A percentile compares a stretch with the other conserved stretches of the same genome.
phyloP scores from a whole-genome alignment of 2,797 vertebrate species.

The Rhincodon typus region DNA sequence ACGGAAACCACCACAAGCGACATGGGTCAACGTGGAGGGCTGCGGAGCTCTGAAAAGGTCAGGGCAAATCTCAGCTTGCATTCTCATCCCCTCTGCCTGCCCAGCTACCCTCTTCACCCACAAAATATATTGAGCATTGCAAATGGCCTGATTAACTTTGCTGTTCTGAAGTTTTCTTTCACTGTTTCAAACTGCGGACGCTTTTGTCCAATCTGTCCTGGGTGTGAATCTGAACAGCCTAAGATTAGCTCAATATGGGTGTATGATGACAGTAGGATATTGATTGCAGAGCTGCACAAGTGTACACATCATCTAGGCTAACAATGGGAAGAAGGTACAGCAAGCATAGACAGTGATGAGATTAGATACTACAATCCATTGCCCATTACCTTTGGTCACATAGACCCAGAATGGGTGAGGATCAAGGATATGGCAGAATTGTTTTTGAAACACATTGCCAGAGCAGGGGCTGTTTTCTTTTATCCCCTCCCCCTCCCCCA shows the following conservation, averaged over 20 bases:
- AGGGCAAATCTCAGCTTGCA: background rate
- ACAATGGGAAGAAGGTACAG: background rate
- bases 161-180: background rate
- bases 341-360: background rate
- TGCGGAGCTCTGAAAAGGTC: background rate
- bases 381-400: background rate
- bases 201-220: background rate
- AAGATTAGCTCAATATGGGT: background rate
- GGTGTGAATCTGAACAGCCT: background rate
- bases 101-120: background rate
- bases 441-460: background rate
- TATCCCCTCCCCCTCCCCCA: no score
- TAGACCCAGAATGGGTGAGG: background rate
- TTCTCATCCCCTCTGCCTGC: background rate
- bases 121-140: background rate
- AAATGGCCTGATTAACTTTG: background rate
- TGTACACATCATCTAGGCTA: background rate
- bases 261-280: background rate
- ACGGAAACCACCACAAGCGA: background rate
- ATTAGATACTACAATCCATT: background rate
- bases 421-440: background rate
- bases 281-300: background rate
- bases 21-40: background rate
- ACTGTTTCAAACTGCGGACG: background rate
- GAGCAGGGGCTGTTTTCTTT: background rate